phyloP scores from a whole-genome alignment of 92 coral and sea anemone species.

The Nematostella vectensis region DNA sequence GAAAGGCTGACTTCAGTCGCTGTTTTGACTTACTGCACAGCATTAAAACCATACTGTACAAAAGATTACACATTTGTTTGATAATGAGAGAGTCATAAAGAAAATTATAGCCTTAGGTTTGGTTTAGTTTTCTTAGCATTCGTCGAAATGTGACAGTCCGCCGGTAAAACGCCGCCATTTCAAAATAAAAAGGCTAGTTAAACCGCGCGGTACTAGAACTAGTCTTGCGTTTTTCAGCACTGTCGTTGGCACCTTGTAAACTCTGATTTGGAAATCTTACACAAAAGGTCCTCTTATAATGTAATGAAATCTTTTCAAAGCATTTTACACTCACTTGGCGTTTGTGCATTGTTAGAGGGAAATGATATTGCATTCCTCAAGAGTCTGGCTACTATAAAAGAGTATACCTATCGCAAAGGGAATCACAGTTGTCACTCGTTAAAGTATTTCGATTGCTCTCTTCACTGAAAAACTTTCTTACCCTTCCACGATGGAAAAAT shows the following conservation, averaged over 20 bases:
- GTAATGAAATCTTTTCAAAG: constrained; percentile 28
- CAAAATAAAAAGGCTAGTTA: too few species aligned
- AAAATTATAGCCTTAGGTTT: too few species aligned
- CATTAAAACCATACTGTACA: too few species aligned
- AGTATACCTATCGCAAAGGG: not conserved
- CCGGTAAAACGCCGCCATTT: too few species aligned
- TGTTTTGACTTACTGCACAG: too few species aligned
- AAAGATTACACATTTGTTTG: too few species aligned
- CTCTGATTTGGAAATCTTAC: constrained; percentile 1
- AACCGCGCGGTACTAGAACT: too few species aligned
- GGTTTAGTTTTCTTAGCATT: too few species aligned
- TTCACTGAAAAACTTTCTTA: not conserved
- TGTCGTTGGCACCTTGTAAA: constrained; percentile 11
- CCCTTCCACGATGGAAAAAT: not conserved
- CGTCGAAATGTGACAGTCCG: too few species aligned
- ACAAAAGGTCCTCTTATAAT: constrained; percentile 11
- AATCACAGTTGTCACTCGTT: not conserved
- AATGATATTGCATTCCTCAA: constrained; percentile 42
- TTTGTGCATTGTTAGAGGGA: constrained; percentile 37
- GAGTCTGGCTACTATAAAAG: not conserved
- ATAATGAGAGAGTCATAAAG: too few species aligned
- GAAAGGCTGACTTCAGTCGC: too few species aligned
- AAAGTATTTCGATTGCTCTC: not conserved
- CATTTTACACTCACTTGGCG: constrained; percentile 44
- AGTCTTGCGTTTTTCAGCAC: constrained; percentile 2